A percentile compares a stretch with the other conserved stretches of the same genome.
phyloP scores from a whole-genome alignment of 2,888 invertebrate genomes.

The Psococerastis gibbosa region DNA sequence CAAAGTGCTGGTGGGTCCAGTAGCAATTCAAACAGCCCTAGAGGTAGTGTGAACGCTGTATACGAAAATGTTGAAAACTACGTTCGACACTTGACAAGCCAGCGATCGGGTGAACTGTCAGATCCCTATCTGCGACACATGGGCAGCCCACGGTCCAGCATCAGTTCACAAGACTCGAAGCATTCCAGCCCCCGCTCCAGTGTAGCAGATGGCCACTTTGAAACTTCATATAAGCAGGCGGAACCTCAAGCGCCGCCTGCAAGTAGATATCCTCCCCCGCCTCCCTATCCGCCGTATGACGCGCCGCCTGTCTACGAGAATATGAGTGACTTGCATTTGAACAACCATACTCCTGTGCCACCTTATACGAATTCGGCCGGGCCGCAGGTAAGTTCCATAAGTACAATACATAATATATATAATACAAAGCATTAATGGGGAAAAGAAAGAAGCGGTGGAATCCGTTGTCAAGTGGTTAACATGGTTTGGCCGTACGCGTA shows the following conservation, averaged over 20 bases:
- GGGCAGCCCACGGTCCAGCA: constrained; percentile 27
- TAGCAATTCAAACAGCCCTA: constrained; percentile 33
- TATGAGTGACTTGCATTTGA: constrained; percentile 32
- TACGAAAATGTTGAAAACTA: constrained; percentile 75
- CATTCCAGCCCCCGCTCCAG: constrained; percentile 29
- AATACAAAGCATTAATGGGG: too few relatives aligned
- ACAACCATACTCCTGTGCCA: constrained; percentile 12
- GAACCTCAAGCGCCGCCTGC: constrained; percentile 62
- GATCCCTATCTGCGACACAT: constrained; percentile 42
- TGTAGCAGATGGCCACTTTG: constrained; percentile 30
- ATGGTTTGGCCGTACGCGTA: too few relatives aligned
- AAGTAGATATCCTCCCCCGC: constrained; percentile 22
- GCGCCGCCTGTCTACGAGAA: constrained; percentile 41
- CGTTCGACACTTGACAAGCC: constrained; percentile 32
- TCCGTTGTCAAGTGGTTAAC: too few relatives aligned
- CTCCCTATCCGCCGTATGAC: constrained; percentile 28
- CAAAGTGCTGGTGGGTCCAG: constrained; percentile 39
- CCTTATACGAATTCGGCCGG: constrained; percentile 27
- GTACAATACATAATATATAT: too few relatives aligned
- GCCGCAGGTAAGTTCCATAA: constrained; percentile 27
- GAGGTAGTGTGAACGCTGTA: constrained; percentile 22
- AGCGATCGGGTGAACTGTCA: too few relatives aligned
- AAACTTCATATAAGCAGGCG: constrained; percentile 46
- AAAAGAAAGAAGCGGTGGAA: too few relatives aligned
- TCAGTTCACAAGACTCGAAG: constrained; percentile 28